Conservation (phyloP, 2,888 invertebrate species). For the Rugalucina vietnamica region DNA sequence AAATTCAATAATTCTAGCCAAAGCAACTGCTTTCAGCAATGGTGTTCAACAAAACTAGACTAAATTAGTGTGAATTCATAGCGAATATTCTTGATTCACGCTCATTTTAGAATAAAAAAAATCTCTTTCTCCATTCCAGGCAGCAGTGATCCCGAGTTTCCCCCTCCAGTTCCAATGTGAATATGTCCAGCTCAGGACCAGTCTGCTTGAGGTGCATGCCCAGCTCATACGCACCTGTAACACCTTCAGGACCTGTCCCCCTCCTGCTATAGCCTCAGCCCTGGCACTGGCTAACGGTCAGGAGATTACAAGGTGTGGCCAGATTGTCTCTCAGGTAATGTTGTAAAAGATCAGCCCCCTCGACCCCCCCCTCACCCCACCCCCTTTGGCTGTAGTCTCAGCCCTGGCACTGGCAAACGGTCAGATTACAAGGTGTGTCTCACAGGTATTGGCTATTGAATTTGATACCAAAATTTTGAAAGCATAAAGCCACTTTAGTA, state of each 20-base stretch:
- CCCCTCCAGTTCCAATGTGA: slow-evolving; percentile 90
- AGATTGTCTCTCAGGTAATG: slow-evolving; percentile 89
- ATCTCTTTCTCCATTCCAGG: no score
- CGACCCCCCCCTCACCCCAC: not conserved
- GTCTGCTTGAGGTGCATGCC: slow-evolving; percentile 89
- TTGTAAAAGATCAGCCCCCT: not conserved
- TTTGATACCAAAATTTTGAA: not conserved
- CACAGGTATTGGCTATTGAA: not conserved
- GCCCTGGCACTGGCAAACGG: not conserved
- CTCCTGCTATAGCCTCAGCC: slow-evolving; percentile 94
- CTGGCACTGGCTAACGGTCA: slow-evolving; percentile 89
- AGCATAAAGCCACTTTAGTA: not conserved
- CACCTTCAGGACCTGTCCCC: slow-evolving; percentile 94
- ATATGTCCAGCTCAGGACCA: slow-evolving; percentile 90
- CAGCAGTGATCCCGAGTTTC: slow-evolving; percentile 88
- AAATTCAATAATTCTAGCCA: no score
- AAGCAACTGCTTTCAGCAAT: no score
- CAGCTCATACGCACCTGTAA: slow-evolving; percentile 89
- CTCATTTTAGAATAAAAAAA: no score
- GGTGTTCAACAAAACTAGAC: no score
- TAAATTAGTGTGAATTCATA: no score
- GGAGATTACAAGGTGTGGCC: slow-evolving; percentile 91
- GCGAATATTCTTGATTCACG: no score
- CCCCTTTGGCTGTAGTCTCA: not conserved
- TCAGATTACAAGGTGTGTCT: not conserved